Evolutionary conservation across 2,113 vertebrate species (phyloP).

Genomic region (Brienomyrus longianalis): DNA sequence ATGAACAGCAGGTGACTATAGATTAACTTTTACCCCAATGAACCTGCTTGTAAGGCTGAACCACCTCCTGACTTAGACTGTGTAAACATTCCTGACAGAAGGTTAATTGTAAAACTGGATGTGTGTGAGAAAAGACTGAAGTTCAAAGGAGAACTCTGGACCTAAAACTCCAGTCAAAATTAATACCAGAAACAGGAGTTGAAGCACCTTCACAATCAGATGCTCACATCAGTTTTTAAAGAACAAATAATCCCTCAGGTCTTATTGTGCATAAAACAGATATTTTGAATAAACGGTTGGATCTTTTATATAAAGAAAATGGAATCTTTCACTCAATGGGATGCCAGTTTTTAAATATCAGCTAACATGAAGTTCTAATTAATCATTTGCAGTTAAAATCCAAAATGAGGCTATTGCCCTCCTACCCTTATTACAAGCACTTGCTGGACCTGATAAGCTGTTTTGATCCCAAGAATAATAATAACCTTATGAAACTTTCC

Average conservation of each 20-base stretch:
- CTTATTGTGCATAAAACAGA: background rate
- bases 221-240: background rate
- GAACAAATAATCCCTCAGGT: background rate
- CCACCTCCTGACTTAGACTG: background rate
- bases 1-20: background rate
- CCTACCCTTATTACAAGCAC: background rate
- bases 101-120: background rate
- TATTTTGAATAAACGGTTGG: background rate
- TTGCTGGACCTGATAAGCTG: background rate
- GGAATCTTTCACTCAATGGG: background rate
- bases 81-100: conserved; percentile 1
- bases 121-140: background rate
- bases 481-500: background rate
- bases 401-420: background rate
- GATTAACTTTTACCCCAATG: background rate
- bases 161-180: background rate
- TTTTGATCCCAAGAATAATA: background rate
- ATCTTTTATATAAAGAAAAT: background rate
- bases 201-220: background rate
- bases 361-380: background rate
- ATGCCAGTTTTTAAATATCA: background rate
- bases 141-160: background rate
- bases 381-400: background rate
- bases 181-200: background rate
- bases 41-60: background rate